Conservation (phyloP, 2,113 vertebrate genomes). For the Heptranchias perlo region DNA sequence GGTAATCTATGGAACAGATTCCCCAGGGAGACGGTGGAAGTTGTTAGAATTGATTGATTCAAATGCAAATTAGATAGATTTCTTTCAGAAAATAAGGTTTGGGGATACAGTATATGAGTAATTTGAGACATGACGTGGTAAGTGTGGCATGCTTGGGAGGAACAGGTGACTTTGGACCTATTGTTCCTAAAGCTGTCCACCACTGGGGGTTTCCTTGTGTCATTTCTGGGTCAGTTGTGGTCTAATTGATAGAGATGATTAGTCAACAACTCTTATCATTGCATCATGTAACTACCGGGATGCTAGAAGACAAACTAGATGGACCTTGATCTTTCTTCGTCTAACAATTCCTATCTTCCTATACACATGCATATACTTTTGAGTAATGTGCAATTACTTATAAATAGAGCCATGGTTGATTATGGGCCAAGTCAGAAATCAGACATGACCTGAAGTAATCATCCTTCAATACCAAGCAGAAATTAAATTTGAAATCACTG, state of each 20-base stretch:
- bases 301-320: not conserved
- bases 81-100: not conserved
- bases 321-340: not conserved
- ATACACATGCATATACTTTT: not conserved
- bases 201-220: not conserved
- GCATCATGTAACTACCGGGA: not conserved
- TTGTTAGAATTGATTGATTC: not conserved
- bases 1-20: not conserved
- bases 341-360: not conserved
- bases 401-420: not conserved
- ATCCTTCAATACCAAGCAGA: not conserved
- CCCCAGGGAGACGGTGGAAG: not conserved
- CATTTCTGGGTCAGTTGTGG: not conserved
- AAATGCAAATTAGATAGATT: not conserved
- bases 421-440: not conserved
- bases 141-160: not conserved
- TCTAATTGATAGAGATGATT: not conserved
- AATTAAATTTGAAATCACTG: not conserved
- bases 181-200: not conserved
- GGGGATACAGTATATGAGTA: not conserved
- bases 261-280: not conserved
- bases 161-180: not conserved
- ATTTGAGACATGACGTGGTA: not conserved
- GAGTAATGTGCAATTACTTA: not conserved
- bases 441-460: not conserved